These are phyloP conservation scores for Dugesia japonica DNA, from an alignment of 2,888 invertebrate genomes.

Conservation along the genomic window DNA sequence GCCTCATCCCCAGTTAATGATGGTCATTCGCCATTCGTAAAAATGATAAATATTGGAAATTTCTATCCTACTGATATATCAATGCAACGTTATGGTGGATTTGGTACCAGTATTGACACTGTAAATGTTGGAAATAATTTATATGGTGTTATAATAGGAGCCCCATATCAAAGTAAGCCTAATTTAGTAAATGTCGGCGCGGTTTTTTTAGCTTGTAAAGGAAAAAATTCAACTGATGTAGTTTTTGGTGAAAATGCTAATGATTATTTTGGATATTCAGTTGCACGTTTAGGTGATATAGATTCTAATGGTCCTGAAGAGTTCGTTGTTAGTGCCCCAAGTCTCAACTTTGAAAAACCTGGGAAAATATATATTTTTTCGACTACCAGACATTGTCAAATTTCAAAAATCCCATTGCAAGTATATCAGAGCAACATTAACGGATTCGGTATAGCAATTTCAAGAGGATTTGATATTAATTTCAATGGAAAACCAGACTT, in stretches of 20 bases:
- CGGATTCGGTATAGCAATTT: neutral
- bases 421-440: neutral
- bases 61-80: neutral
- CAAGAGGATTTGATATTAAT: neutral
- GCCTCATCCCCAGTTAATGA: neutral
- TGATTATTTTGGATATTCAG: neutral
- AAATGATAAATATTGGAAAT: neutral
- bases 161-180: neutral
- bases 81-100: neutral
- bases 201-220: neutral
- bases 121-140: neutral
- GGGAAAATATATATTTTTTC: neutral
- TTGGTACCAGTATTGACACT: neutral
- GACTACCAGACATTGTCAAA: neutral
- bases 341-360: neutral
- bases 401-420: neutral
- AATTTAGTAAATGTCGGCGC: neutral
- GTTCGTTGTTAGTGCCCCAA: neutral
- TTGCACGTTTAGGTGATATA: neutral
- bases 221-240: slow-evolving; percentile 4
- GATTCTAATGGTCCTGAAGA: slow-evolving; percentile 2
- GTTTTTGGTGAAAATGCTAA: neutral
- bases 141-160: neutral
- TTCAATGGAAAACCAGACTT: neutral
- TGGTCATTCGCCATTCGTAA: neutral